These are phyloP conservation scores for Gouania willdenowi DNA, from an alignment of 2,797 vertebrate species.

Conservation along the genomic window DNA sequence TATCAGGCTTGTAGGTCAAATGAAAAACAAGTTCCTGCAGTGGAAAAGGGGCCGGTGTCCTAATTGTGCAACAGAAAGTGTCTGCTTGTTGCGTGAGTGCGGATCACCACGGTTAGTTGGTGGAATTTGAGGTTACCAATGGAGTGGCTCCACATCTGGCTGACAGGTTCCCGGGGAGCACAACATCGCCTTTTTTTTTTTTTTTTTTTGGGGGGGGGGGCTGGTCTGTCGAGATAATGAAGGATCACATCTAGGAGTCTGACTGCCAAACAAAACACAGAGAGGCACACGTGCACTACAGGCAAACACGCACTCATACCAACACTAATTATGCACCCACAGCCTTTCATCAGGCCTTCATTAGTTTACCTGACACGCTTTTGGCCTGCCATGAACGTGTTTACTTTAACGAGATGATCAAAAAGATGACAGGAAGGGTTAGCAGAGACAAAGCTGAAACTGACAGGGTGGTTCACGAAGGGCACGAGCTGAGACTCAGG, in stretches of 20 bases:
- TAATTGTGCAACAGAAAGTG: no score
- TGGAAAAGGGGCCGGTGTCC: constrained; percentile 5
- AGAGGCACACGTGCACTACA: constrained; percentile 27
- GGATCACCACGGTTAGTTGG: constrained; percentile 30
- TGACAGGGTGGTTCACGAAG: constrained; percentile 6
- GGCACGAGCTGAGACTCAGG: not conserved
- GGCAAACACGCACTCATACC: constrained; percentile 22
- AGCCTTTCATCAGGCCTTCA: constrained; percentile 47
- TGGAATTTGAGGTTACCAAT: constrained; percentile 47
- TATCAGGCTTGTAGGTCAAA: no score
- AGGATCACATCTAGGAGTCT: constrained; percentile 26
- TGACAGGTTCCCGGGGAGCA: constrained; percentile 44
- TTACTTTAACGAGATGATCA: constrained; percentile 47
- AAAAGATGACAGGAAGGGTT: constrained; percentile 17
- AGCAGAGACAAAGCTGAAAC: constrained; percentile 9
- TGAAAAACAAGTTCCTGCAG: no score
- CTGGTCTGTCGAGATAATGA: constrained; percentile 28
- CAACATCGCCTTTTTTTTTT: no score
- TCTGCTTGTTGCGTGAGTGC: constrained; percentile 22
- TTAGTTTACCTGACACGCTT: constrained; percentile 44
- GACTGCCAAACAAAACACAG: constrained; percentile 21
- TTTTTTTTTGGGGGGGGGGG: constrained; percentile 38
- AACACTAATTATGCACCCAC: constrained; percentile 24
- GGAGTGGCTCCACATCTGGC: constrained; percentile 65
- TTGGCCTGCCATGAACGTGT: constrained; percentile 34